A percentile compares a stretch with the other conserved stretches of the same genome.
phyloP scores from a whole-genome alignment of 2,888 invertebrate species.

The Acheta domesticus region DNA sequence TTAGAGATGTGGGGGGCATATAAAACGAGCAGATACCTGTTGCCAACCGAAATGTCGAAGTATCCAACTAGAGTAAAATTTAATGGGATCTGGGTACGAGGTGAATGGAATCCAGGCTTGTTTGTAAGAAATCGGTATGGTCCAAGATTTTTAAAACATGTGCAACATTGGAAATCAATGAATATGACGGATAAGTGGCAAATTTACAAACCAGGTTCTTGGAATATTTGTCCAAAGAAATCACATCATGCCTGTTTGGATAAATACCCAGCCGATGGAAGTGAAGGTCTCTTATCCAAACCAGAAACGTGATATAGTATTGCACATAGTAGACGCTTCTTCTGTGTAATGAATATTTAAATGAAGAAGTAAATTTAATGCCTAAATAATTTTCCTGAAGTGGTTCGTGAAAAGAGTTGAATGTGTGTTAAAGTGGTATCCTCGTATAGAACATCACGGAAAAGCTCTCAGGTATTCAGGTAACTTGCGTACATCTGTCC shows the following conservation, averaged over 20 bases:
- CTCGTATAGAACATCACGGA: too few species aligned
- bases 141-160: constrained; percentile 42
- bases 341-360: too few species aligned
- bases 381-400: too few species aligned
- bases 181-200: constrained; percentile 40
- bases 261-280: constrained; percentile 43
- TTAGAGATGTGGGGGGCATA: constrained; percentile 43
- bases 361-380: too few species aligned
- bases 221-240: constrained; percentile 39
- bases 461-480: too few species aligned
- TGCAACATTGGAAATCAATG: constrained; percentile 41
- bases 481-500: too few species aligned
- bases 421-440: too few species aligned
- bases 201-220: constrained; percentile 39
- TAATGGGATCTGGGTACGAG: constrained; percentile 42
- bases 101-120: constrained; percentile 43
- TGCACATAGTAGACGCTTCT: too few species aligned
- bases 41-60: constrained; percentile 35
- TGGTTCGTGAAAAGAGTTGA: too few species aligned
- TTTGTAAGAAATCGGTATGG: constrained; percentile 43
- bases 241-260: constrained; percentile 43
- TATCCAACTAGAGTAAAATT: constrained; percentile 40
- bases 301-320: too few species aligned
- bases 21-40: constrained; percentile 39
- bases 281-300: constrained; percentile 24